Evolutionary conservation across 2,888 invertebrate genomes (phyloP), one percentile per base, ranked within the genome.

Genomic region (Machimus rusticus): DNA sequence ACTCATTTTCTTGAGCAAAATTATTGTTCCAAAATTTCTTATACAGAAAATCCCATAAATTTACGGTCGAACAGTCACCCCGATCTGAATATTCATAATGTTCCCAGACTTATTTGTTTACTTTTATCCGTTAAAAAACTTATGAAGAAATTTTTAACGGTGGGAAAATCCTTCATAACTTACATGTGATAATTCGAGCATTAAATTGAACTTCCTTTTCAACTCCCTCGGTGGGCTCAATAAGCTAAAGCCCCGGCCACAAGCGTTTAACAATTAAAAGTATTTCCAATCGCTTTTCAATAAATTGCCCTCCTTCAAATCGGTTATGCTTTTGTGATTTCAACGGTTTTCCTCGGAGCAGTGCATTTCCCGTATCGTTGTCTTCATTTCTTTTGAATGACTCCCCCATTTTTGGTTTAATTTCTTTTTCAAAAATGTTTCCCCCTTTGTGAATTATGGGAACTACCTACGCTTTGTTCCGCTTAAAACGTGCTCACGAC

Each of bases 261-360:
- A 66, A 76, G 57, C 12, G 51, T 28, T 79, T 74, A 46, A 82
- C 87, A 88, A 88, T 88, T 88, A 88, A 87, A 87, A 87, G 57
- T 19, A 88, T 86, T 88, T 79, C 87, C 87, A 88, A 88, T 88
- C 88, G 87, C 78, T 84, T 85, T 87, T 88, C 86, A 86, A 82
- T 82, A 82, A 82, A 82, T 82, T 57, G 19, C 82, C 82, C 57
- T 57, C 19, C 14, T 82, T 82, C 88, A 78, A 78, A 87, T 77
- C 55, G 81, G 90, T 89, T 89, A 89, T 90, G 89, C 89, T 89
- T 88, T 89, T 89, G 89, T 90, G 89, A 89, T 89, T 90, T 89
- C 89, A 89, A 90, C 90, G 90, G 90, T 89, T 89, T 89, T 89
- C 88, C 88, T 74, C 74, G 87, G 82, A 66, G 34, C 19, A 51